Percentiles rank a stretch among this genome's conserved stretches.
These are phyloP conservation scores for Xiphorhynchus elegans DNA, from an alignment of 2,113 vertebrate genomes.

Conservation along the genomic window DNA sequence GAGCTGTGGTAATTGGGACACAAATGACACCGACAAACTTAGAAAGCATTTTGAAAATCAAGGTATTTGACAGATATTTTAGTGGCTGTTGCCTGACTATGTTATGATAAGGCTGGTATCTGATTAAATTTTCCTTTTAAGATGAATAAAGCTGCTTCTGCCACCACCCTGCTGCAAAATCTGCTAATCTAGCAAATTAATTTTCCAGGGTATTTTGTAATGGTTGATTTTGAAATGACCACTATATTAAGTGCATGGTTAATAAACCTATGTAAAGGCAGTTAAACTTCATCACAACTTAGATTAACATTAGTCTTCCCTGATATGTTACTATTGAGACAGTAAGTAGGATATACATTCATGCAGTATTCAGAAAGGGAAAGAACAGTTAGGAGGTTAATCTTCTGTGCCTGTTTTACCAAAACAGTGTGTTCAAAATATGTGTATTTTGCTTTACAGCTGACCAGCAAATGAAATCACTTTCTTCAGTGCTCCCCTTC, in stretches of 20 bases:
- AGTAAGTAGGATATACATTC: background rate
- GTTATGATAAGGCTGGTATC: background rate
- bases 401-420: background rate
- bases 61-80: background rate
- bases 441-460: conserved; percentile 68
- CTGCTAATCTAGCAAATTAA: background rate
- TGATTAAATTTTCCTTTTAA: background rate
- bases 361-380: background rate
- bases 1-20: background rate
- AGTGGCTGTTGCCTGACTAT: background rate
- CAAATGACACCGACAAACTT: background rate
- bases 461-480: conserved; percentile 84
- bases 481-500: conserved; percentile 77
- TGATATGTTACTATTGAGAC: background rate
- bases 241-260: background rate
- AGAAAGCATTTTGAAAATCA: background rate
- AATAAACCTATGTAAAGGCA: background rate
- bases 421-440: background rate
- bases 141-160: background rate
- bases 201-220: background rate
- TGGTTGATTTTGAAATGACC: background rate
- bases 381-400: background rate
- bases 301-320: background rate
- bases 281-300: background rate
- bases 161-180: background rate